Base-by-base conservation (phyloP, 2,888 invertebrate species). In the Ephialtes manifestator region DNA sequence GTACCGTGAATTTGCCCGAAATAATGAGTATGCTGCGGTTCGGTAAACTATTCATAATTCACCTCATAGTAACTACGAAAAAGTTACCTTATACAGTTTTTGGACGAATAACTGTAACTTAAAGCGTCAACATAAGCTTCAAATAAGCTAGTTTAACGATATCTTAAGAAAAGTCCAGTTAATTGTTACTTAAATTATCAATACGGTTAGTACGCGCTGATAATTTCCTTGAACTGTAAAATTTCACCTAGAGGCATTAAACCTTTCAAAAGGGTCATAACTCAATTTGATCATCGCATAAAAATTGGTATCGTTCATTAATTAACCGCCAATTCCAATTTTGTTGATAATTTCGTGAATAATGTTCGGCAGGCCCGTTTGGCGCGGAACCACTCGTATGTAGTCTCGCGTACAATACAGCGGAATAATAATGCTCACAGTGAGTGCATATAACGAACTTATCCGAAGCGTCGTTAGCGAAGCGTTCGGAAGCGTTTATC, bases 401-500 rank as follows among this genome's bases (percentile, higher is more conserved):
- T 18, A 7, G n/a, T 51, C 7, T 18, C 51, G 63, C 18, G 35
- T 20, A 15, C 67, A 39, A 43, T 46, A 28, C 46, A 68, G 20
- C 63, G 18, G 28, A 75, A 75, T 35, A 63, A 51, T 75, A 43
- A 20, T 46, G 74, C 46, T 11, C 53, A 18, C 43, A 31, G 63
- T 20, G 51, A 76, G 51, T 51, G 71, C 71, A 35, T 18, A 60
- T 85, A 85, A 85, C 78, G 28, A 79, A 85, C 70, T 79, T 85
- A 79, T 71, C 74, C 76, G 81, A 68, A 31, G 65, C 46, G 46
- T 78, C 74, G 81, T 74, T 65, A 65, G 65, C 28, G 68, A 68
- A 28, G 55, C 20, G 63, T 79, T 79, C 65, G 75, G 43, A 65
- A 79, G 70, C 81, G 78, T 81, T 84, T 81, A 81, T 78, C 81